A percentile compares a stretch with the other conserved stretches of the same genome.
Evolutionary conservation across 2,888 invertebrate genomes (phyloP).

Genomic region (Eurois occulta): DNA sequence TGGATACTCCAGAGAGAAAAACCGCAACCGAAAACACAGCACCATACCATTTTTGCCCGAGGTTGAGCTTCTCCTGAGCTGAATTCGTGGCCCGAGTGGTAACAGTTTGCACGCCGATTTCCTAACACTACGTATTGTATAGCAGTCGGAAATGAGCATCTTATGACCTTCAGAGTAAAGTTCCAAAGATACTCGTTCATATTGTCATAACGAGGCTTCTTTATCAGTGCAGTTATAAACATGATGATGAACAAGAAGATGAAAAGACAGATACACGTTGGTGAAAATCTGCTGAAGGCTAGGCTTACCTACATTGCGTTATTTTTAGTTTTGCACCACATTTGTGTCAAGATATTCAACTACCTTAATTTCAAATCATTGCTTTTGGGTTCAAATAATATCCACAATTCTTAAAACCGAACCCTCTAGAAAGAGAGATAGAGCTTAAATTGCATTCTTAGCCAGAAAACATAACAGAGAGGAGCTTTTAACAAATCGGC

Average conservation of each 20-base stretch:
- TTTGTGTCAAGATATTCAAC: background rate
- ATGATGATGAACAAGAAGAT: background rate
- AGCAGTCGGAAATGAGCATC: no score
- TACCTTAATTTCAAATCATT: background rate
- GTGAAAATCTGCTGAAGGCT: background rate
- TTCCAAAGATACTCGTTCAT: background rate
- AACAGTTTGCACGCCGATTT: no score
- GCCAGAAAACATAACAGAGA: background rate
- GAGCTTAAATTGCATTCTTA: background rate
- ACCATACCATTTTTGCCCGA: no score
- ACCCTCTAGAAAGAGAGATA: background rate
- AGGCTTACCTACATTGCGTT: background rate
- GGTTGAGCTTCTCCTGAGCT: no score
- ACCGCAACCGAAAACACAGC: no score
- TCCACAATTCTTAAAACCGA: background rate
- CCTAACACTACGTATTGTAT: no score
- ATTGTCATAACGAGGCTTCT: no score
- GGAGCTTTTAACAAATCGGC: conserved; percentile 23
- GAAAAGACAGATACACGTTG: background rate
- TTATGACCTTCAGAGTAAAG: background rate
- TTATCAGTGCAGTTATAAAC: background rate
- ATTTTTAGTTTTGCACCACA: background rate
- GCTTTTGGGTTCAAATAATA: background rate
- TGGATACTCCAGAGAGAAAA: no score
- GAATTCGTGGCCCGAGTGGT: no score